These are phyloP conservation scores for Macquaria australasica DNA, from an alignment of 2,113 vertebrate genomes.

Conservation along the genomic window DNA sequence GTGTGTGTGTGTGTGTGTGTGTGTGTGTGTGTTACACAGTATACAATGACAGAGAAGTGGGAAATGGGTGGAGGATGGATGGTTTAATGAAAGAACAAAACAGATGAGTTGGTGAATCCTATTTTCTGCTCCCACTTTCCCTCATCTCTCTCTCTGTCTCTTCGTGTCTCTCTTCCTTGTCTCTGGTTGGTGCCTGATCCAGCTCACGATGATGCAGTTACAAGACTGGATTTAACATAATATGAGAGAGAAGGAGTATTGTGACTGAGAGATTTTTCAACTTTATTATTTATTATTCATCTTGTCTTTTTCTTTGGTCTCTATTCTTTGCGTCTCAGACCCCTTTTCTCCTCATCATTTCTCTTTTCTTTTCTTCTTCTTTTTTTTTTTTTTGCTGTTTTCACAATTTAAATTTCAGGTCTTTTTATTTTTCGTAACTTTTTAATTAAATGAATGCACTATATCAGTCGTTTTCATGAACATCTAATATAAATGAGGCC, in stretches of 20 bases:
- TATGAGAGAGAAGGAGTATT: conserved; percentile 14
- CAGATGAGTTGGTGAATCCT: conserved; percentile 62
- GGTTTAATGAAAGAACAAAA: conserved; percentile 62
- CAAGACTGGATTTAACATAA: conserved; percentile 16
- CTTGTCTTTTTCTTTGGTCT: conserved; percentile 19
- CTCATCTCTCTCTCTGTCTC: background rate
- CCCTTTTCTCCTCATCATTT: conserved; percentile 1
- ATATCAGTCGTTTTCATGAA: background rate
- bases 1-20: background rate
- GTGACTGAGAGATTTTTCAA: conserved; percentile 24
- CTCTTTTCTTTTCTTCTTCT: too few species aligned
- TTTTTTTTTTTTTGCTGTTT: background rate
- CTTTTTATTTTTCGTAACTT: background rate
- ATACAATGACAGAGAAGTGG: conserved; percentile 40
- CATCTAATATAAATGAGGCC: background rate
- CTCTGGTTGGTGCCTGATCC: conserved; percentile 42
- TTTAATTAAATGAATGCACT: background rate
- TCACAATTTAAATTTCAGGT: background rate
- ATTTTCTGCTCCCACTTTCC: conserved; percentile 55
- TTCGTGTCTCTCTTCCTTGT: conserved; percentile 4
- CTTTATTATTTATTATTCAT: conserved; percentile 36
- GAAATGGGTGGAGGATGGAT: conserved; percentile 57
- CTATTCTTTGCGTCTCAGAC: background rate
- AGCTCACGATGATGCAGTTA: conserved; percentile 21
- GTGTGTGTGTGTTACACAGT: conserved; percentile 24